Percentiles rank a stretch among this genome's conserved stretches.
phyloP scores from a whole-genome alignment of 2,888 invertebrate genomes.

The Synanthedon andrenaeformis region DNA sequence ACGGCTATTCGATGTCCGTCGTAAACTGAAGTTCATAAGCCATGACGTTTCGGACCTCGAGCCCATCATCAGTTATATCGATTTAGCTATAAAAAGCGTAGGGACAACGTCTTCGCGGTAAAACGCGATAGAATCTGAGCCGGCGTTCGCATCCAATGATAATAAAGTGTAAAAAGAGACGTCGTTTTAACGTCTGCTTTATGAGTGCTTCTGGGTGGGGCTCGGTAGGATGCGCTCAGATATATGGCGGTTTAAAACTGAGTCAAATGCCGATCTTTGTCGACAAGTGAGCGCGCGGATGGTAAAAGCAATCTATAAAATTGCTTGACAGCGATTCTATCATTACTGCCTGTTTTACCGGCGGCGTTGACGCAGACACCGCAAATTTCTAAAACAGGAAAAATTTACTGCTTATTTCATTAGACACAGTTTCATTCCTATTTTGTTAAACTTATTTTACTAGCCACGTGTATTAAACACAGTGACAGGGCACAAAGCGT shows the following conservation, averaged over 20 bases:
- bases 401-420: background rate
- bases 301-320: slow-evolving; percentile 22
- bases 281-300: slow-evolving; percentile 20
- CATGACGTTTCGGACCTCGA: slow-evolving; percentile 41
- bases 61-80: slow-evolving; percentile 57
- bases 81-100: slow-evolving; percentile 57
- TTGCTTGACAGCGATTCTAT: slow-evolving; percentile 16
- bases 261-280: slow-evolving; percentile 40
- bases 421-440: too few relatives aligned
- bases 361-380: background rate
- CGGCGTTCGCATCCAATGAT: slow-evolving; percentile 67
- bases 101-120: slow-evolving; percentile 40
- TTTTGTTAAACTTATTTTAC: too few relatives aligned
- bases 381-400: background rate
- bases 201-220: slow-evolving; percentile 58
- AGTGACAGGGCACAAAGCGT: too few relatives aligned
- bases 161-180: slow-evolving; percentile 70
- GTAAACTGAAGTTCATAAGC: slow-evolving; percentile 55
- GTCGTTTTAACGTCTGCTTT: slow-evolving; percentile 66
- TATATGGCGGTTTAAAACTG: slow-evolving; percentile 49
- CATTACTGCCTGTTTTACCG: slow-evolving; percentile 11
- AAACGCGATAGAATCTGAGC: slow-evolving; percentile 65
- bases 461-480: too few relatives aligned
- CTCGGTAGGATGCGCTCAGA: slow-evolving; percentile 50
- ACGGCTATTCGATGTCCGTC: slow-evolving; percentile 38